Evolutionary conservation across 1,140 invertebrate species (phyloP), one percentile per base, ranked within the genome.

Genomic region (Aporrectodea caliginosa): DNA sequence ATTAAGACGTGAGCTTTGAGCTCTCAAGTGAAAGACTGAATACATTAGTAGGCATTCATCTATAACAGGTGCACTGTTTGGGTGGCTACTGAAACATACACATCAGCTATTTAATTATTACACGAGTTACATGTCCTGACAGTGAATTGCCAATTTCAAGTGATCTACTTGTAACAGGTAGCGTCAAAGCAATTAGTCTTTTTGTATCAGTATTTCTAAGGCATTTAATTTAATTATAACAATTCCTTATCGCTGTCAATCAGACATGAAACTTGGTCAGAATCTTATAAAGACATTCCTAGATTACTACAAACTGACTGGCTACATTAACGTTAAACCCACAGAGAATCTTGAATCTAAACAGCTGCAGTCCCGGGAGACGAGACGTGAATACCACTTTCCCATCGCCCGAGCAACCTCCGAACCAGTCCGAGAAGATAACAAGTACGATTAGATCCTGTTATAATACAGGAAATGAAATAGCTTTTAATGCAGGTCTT

Each of bases 261-360:
- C 80, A 91, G 91, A 91, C 87, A 90, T 90, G 84, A 91, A 93
- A 81, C 90, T 94, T 31, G 94, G 94, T 0, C 89, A 93, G 78
- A 94, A 94, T 86, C 85, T 95, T 74, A 92, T 91, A 0, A 89
- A 93, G 32, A 92, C 93, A 14, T 91, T 94, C 83, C 85, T 94
- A 68, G 93, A 95, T 85, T 95, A 94, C 86, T 95, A 95, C 87
- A 91, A 92, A 82, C 89, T 92, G 27, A 92, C 90, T 34, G 93
- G 93, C 74, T 90, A 92, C 72, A 92, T 94, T 82, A 85, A 83
- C 72, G 81, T 83, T 30, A 88, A 87, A 73, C 87, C 88, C 27
- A 85, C 43, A 22, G 43, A 58, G 43, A 6, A 12, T 6, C 43
- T 58, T 6, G 22, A 58, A 12, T 58, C 43, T 6, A 58, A 58